phyloP scores from a whole-genome alignment of 2,113 vertebrate species.

The Phasianus colchicus region DNA sequence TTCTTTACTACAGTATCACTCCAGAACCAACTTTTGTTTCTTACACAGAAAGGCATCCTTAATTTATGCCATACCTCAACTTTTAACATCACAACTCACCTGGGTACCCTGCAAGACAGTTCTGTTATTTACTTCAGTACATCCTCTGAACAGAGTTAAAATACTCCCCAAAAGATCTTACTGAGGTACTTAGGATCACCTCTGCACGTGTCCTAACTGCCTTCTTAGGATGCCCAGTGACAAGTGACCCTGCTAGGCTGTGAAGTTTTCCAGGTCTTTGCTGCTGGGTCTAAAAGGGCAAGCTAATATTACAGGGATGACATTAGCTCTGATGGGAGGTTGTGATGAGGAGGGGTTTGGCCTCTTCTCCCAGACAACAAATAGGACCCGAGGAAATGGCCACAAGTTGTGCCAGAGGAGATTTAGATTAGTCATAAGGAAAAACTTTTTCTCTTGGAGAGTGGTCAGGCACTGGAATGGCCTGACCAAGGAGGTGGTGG shows the following conservation, averaged over 20 bases:
- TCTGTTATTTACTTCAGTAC: neutral
- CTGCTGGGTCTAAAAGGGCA: neutral
- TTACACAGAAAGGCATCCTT: neutral
- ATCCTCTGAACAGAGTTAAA: neutral
- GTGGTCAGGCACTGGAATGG: too few species aligned
- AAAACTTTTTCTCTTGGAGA: too few species aligned
- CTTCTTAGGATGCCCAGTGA: neutral
- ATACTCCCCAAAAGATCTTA: neutral
- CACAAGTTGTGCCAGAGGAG: too few species aligned
- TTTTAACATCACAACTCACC: neutral
- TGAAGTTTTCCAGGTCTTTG: neutral
- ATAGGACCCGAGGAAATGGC: too few species aligned
- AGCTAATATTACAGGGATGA: neutral
- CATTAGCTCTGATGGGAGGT: neutral
- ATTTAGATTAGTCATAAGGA: too few species aligned
- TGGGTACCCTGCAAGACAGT: neutral
- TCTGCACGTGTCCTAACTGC: neutral
- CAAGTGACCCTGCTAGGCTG: neutral
- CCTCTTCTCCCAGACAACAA: too few species aligned
- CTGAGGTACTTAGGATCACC: neutral
- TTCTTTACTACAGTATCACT: neutral
- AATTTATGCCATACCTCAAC: neutral
- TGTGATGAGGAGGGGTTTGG: too few species aligned
- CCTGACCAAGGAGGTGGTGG: too few species aligned
- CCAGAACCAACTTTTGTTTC: neutral